A percentile compares a stretch with the other conserved stretches of the same genome.
phyloP scores from a whole-genome alignment of 2,797 vertebrate genomes.

The Pelodytes ibericus region DNA sequence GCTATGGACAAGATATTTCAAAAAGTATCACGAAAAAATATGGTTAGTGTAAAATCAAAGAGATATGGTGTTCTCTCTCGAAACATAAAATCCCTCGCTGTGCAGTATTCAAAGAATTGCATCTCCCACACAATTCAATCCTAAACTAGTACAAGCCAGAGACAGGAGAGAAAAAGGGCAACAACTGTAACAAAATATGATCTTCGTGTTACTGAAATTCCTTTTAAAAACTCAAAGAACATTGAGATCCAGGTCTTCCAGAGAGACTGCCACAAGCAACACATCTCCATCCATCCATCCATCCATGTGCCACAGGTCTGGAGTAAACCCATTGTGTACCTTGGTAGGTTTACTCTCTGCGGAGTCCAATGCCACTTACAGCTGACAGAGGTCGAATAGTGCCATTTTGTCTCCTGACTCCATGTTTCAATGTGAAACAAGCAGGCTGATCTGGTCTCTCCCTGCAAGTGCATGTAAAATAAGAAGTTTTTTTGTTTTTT shows the following conservation, averaged over 20 bases:
- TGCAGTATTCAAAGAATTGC: conserved; percentile 31
- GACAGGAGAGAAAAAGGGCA: conserved; percentile 11
- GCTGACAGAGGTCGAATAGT: too few species aligned
- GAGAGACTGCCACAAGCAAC: neutral
- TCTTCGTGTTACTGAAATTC: too few species aligned
- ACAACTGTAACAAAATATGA: neutral
- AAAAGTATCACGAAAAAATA: neutral
- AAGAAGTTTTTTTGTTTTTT: too few species aligned
- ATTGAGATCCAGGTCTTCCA: neutral
- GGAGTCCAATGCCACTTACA: too few species aligned
- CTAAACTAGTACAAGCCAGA: conserved; percentile 39
- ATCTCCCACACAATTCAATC: conserved; percentile 33
- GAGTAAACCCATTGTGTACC: too few species aligned
- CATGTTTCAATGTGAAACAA: too few species aligned
- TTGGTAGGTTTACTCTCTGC: too few species aligned
- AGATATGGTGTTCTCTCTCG: neutral
- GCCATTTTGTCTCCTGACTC: too few species aligned
- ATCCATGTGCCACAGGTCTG: too few species aligned
- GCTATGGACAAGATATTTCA: neutral
- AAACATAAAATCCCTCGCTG: conserved; percentile 8
- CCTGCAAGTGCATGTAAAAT: too few species aligned
- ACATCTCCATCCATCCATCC: too few species aligned
- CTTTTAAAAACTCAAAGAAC: neutral
- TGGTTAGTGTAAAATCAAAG: neutral
- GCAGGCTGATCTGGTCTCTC: too few species aligned